Percentiles rank a stretch among this genome's conserved stretches.
Evolutionary conservation across 2,113 vertebrate genomes (phyloP).

Genomic region (Bos javanicus): DNA sequence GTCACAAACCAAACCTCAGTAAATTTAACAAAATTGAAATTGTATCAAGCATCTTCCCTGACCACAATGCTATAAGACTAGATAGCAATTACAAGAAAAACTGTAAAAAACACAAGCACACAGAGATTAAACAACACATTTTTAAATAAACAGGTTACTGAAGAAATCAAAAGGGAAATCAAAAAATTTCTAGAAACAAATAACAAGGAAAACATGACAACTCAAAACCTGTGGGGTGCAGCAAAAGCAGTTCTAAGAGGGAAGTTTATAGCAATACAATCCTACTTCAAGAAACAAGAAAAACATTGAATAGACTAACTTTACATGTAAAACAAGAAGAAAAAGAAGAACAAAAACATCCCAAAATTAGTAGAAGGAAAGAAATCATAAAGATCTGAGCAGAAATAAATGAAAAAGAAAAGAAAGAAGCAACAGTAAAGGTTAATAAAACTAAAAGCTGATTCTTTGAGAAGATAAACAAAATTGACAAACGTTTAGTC

Average conservation of each 20-base stretch:
- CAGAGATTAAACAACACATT: neutral
- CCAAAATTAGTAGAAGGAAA: neutral
- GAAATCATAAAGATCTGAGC: neutral
- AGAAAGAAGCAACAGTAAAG: neutral
- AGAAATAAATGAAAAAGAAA: neutral
- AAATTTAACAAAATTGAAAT: neutral
- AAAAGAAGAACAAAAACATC: neutral
- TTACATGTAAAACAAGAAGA: neutral
- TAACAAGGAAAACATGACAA: neutral
- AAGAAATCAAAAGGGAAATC: neutral
- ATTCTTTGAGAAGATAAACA: neutral
- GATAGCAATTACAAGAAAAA: neutral
- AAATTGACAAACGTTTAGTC: neutral
- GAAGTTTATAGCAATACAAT: neutral
- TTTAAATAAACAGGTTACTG: neutral
- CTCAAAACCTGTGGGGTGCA: neutral
- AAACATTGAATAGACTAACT: neutral
- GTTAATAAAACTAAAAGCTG: neutral
- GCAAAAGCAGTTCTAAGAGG: neutral
- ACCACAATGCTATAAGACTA: neutral
- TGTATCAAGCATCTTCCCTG: neutral
- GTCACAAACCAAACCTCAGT: neutral
- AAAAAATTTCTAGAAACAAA: neutral
- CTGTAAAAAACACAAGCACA: neutral
- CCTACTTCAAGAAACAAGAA: neutral